These are phyloP conservation scores for Hypotaenidia philippensis DNA, from an alignment of 2,797 vertebrate species.

Conservation along the genomic window DNA sequence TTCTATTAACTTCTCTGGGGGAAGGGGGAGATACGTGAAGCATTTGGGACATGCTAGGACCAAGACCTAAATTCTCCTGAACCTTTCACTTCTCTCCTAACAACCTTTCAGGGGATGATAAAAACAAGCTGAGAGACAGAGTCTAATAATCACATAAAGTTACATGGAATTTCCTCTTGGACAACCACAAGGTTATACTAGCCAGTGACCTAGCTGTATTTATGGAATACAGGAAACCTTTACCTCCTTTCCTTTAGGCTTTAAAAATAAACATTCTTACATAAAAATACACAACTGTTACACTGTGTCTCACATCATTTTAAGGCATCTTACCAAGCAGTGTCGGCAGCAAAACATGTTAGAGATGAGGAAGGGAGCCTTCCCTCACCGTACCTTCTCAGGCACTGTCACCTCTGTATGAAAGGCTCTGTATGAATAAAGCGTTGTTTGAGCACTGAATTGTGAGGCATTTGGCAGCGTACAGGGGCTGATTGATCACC, in stretches of 20 bases:
- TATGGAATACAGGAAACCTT: conserved; percentile 41
- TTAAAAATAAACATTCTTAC: conserved; percentile 55
- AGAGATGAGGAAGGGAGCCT: not conserved
- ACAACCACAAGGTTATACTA: conserved; percentile 33
- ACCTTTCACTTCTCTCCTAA: conserved; percentile 22
- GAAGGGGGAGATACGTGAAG: not conserved
- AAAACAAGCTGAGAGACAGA: conserved; percentile 49
- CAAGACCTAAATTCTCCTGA: not conserved
- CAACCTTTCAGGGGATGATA: conserved; percentile 36
- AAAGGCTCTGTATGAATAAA: conserved; percentile 46
- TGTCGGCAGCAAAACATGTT: not conserved
- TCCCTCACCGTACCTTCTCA: not conserved
- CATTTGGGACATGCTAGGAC: not conserved
- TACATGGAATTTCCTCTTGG: conserved; percentile 53
- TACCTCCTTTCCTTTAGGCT: conserved; percentile 36
- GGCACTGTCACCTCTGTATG: not conserved
- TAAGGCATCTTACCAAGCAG: not conserved
- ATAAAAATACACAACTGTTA: conserved; percentile 46
- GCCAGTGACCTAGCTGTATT: conserved; percentile 47
- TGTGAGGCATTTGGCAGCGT: conserved; percentile 9
- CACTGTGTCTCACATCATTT: not conserved
- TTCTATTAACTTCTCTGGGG: not conserved
- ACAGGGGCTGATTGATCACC: not conserved
- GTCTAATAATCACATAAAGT: conserved; percentile 34
- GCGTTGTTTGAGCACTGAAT: conserved; percentile 17